Evolutionary conservation across 2,797 vertebrate species (phyloP).

Genomic region (Botia kubotai): DNA sequence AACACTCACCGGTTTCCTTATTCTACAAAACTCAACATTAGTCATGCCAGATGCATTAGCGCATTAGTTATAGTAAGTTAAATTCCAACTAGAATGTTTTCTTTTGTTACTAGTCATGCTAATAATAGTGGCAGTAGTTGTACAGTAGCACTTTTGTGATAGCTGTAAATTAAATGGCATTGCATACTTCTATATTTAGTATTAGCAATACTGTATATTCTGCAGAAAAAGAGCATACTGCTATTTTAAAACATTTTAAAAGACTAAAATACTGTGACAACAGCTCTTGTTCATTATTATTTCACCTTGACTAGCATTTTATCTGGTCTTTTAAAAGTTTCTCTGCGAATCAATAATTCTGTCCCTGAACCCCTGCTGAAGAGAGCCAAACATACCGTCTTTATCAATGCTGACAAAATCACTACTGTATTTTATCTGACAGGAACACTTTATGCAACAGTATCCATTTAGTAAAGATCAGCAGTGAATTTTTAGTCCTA

Average conservation of each 20-base stretch:
- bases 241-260: neutral
- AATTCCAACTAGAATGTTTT: too few species aligned
- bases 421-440: conserved; percentile 9
- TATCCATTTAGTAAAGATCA: conserved; percentile 7
- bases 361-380: conserved; percentile 7
- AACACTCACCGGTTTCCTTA: too few species aligned
- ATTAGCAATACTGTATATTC: neutral
- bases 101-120: neutral
- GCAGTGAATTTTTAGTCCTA: neutral
- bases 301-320: neutral
- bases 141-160: neutral
- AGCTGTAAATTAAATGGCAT: neutral
- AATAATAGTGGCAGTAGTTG: neutral
- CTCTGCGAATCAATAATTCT: neutral
- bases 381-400: conserved; percentile 13
- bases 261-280: neutral
- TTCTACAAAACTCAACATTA: too few species aligned
- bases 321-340: neutral
- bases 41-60: neutral
- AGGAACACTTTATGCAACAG: conserved; percentile 22
- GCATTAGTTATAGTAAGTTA: neutral
- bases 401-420: conserved; percentile 23
- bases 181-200: neutral
- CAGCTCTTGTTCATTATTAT: conserved; percentile 3
- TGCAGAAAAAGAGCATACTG: neutral